phyloP scores from a whole-genome alignment of 1,140 invertebrate species.

The Drosophila pandora region DNA sequence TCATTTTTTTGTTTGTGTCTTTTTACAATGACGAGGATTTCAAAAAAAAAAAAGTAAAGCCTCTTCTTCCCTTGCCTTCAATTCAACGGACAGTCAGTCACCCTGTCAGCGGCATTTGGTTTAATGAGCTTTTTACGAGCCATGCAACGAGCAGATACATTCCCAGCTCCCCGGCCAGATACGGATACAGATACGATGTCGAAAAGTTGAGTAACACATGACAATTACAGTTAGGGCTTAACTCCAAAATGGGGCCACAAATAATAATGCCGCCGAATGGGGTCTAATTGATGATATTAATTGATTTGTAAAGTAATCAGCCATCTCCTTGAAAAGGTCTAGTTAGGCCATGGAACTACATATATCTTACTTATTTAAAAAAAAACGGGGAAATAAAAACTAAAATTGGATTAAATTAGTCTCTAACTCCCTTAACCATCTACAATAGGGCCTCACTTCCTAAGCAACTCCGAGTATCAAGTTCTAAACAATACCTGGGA shows the following conservation, averaged over 20 bases:
- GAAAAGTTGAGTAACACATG: slow-evolving; percentile 15
- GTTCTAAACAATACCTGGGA: slow-evolving; percentile 11
- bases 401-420: too few relatives aligned
- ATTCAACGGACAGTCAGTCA: slow-evolving; percentile 27
- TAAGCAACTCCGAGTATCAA: background rate
- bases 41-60: slow-evolving; percentile 2
- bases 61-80: slow-evolving; percentile 12
- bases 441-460: background rate
- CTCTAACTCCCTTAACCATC: background rate
- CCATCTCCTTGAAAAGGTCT: too few relatives aligned
- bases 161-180: slow-evolving; percentile 3
- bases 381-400: too few relatives aligned
- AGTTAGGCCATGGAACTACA: too few relatives aligned
- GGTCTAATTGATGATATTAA: background rate
- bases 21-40: slow-evolving; percentile 57
- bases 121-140: slow-evolving; percentile 79
- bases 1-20: slow-evolving; percentile 7
- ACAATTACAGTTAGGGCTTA: slow-evolving; percentile 33
- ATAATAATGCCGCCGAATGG: background rate
- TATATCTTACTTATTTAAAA: too few relatives aligned
- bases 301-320: background rate
- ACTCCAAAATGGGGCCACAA: background rate
- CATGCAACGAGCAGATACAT: slow-evolving; percentile 37
- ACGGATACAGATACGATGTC: slow-evolving; percentile 12
- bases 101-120: slow-evolving; percentile 59